A percentile compares a stretch with the other conserved stretches of the same genome.
Evolutionary conservation across 2,113 vertebrate species (phyloP).

Genomic region (Indri indri): DNA sequence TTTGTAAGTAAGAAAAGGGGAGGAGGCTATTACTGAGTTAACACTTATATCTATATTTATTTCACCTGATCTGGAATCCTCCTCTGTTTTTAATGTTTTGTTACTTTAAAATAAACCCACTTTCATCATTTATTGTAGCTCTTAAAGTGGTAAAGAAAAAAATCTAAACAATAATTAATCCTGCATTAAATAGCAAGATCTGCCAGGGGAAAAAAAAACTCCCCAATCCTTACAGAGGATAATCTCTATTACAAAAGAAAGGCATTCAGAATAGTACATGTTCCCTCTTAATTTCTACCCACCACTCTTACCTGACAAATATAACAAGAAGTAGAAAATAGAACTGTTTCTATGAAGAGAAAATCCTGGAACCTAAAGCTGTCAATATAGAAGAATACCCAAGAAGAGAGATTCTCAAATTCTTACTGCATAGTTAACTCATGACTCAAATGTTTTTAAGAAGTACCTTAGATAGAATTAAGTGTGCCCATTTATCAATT

Average conservation of each 20-base stretch:
- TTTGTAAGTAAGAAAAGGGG: not conserved
- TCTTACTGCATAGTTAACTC: not conserved
- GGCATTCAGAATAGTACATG: not conserved
- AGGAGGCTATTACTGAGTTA: not conserved
- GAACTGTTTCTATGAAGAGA: not conserved
- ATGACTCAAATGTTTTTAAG: not conserved
- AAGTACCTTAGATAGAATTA: not conserved
- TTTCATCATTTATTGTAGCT: slow-evolving; percentile 29
- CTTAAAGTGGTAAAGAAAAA: not conserved
- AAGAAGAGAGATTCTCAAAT: not conserved
- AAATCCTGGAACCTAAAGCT: slow-evolving; percentile 31
- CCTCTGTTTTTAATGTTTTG: not conserved
- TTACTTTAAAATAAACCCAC: slow-evolving; percentile 2
- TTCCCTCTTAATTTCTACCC: not conserved
- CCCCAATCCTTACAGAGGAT: not conserved
- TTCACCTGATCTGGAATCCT: slow-evolving; percentile 23
- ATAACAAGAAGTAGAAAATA: not conserved
- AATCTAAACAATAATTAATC: not conserved
- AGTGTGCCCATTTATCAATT: not conserved
- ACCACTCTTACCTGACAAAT: not conserved
- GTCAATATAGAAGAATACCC: not conserved
- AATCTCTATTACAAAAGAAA: slow-evolving; percentile 15
- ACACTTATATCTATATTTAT: not conserved
- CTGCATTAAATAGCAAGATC: slow-evolving; percentile 32
- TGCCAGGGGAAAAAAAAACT: not conserved